Evolutionary conservation across 1,140 invertebrate species (phyloP).

Genomic region (Vanessa tameamea): DNA sequence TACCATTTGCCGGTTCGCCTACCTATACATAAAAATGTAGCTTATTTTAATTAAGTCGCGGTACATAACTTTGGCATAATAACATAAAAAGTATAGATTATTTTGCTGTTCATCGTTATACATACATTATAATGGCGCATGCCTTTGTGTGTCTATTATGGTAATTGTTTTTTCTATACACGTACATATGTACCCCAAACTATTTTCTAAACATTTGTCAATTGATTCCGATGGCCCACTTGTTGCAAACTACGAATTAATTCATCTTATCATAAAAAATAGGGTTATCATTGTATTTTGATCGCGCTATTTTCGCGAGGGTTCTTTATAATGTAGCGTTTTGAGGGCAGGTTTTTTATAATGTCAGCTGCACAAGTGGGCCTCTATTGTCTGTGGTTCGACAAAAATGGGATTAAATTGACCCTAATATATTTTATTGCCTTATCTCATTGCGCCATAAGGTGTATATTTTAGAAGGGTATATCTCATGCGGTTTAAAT

Average conservation of each 20-base stretch:
- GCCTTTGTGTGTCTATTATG: no score
- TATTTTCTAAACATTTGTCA: conserved; percentile 48
- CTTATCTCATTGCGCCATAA: conserved; percentile 28
- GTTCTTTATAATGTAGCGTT: conserved; percentile 35
- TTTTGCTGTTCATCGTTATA: no score
- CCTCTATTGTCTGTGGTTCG: conserved; percentile 44
- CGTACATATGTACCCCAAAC: conserved; percentile 5
- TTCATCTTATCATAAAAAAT: conserved; percentile 41
- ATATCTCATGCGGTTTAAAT: conserved; percentile 25
- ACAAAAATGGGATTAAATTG: conserved; percentile 59
- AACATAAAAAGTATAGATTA: no score
- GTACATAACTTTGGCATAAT: no score
- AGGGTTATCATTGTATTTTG: conserved; percentile 38
- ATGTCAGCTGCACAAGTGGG: conserved; percentile 70
- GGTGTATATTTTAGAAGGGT: conserved; percentile 19
- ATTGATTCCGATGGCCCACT: conserved; percentile 49
- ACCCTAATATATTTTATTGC: conserved; percentile 37
- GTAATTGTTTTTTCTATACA: background rate
- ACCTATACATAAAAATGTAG: no score
- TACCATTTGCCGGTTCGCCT: no score
- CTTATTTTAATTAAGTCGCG: no score
- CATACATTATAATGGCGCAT: no score
- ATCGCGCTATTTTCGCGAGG: conserved; percentile 35
- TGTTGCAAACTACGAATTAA: conserved; percentile 56
- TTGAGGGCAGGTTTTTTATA: conserved; percentile 53